Evolutionary conservation across 2,113 vertebrate genomes (phyloP), one percentile per base, ranked within the genome.

Genomic region (Cephalopholis sonnerati): DNA sequence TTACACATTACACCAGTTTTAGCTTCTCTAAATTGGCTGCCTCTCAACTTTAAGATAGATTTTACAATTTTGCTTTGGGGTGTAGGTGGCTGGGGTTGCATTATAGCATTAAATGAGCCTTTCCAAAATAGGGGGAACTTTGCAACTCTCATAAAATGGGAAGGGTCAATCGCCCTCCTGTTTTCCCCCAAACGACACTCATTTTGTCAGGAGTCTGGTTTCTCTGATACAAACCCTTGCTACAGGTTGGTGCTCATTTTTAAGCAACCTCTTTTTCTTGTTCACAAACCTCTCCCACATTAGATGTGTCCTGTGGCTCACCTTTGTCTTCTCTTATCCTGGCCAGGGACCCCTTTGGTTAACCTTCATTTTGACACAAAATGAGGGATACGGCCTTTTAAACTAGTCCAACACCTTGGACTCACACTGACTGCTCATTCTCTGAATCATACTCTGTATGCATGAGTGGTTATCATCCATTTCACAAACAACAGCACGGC

Each of bases 311-410:
- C 41, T 29, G 64, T 32, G 24, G 20, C 24, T 55, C 7, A 41
- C 1, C 27, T 57, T 2, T 27, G 32, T 55, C 27, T 22, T 24
- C 36, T 74, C 9, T 46, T 22, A 20, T 10, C 17, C 11, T 55
- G 36, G 51, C 62, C 36, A 66, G 9, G 2, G 25, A 66, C 4
- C 12, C 1, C 6, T 48, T 39, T 39, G 29, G 15, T 65, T 55
- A 44, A 15, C 32, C 18, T 55, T 66, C 5, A 51, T 50, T 66
- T 74, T 65, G 59, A 73, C 46, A 72, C 11, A 51, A 63, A 50
- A 51, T 41, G 41, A 29, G 24, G 10, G 50, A 48, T 25, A 25
- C 22, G 0, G 15, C 73, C 61, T 63, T 50, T 48, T 22, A 6
- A 7, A 54, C 32, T 20, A 15, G 63, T 64, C n/a, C 5, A 54